These are phyloP conservation scores for Eucera pruinosa DNA, from an alignment of 2,888 invertebrate species.

Conservation along the genomic window DNA sequence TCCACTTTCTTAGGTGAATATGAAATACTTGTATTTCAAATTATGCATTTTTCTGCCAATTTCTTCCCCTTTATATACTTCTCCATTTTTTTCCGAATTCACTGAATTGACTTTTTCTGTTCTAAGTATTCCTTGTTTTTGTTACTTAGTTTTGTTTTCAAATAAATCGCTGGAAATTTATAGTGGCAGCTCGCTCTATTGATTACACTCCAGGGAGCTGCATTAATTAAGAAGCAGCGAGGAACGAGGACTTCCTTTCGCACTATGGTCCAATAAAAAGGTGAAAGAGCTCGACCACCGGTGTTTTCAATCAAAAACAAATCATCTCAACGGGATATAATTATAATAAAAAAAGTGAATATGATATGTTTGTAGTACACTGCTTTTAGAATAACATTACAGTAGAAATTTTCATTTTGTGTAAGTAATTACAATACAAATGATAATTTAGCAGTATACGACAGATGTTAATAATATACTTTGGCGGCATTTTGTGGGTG, in stretches of 20 bases:
- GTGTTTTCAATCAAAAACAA: constrained; percentile 12
- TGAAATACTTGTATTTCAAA: too few relatives aligned
- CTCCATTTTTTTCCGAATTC: too few relatives aligned
- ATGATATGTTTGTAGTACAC: too few relatives aligned
- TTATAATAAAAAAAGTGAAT: neutral
- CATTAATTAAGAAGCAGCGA: constrained; percentile 16
- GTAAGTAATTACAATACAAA: too few relatives aligned
- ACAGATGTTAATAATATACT: too few relatives aligned
- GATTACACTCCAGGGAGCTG: neutral
- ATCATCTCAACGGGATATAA: neutral
- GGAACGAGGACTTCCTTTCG: neutral
- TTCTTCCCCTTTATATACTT: too few relatives aligned
- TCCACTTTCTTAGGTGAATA: neutral
- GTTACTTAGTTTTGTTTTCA: neutral
- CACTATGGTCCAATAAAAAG: neutral
- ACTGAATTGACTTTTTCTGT: neutral
- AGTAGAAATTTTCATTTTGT: too few relatives aligned
- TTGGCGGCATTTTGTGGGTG: too few relatives aligned
- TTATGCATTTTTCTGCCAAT: too few relatives aligned
- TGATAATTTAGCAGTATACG: too few relatives aligned
- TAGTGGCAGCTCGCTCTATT: neutral
- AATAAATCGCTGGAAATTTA: constrained; percentile 5
- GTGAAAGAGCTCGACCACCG: neutral
- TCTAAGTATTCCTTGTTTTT: neutral
- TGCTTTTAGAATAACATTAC: too few relatives aligned